phyloP scores from a whole-genome alignment of 2,888 invertebrate genomes.

The Drosophila neotestacea region DNA sequence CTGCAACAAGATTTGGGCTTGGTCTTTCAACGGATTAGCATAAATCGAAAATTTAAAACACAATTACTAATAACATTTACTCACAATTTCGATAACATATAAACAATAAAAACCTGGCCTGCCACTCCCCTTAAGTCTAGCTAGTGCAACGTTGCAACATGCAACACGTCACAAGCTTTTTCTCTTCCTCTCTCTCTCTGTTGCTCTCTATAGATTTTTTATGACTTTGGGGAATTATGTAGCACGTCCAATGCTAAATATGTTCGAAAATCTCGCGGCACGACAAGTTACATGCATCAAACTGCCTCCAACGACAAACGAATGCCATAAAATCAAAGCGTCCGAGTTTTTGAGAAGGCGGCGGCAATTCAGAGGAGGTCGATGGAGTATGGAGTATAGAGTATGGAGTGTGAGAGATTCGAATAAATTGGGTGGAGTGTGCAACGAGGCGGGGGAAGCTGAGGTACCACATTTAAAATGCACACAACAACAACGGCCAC shows the following conservation, averaged over 20 bases:
- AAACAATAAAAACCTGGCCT: constrained; percentile 45
- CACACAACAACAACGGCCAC: constrained; percentile 46
- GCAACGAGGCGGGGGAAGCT: background rate
- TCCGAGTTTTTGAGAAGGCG: constrained; percentile 52
- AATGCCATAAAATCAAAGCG: constrained; percentile 74
- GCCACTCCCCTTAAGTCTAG: constrained; percentile 55
- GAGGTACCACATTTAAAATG: constrained; percentile 50
- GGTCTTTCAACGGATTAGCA: constrained; percentile 53
- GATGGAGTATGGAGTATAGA: background rate
- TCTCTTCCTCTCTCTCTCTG: constrained; percentile 9
- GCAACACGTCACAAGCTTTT: constrained; percentile 36
- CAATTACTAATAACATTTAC: constrained; percentile 48
- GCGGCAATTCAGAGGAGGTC: constrained; percentile 38
- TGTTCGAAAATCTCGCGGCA: constrained; percentile 72
- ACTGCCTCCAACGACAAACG: constrained; percentile 70
- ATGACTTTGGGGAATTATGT: constrained; percentile 69
- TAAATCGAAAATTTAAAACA: constrained; percentile 34
- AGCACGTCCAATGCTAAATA: constrained; percentile 75
- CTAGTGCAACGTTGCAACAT: constrained; percentile 32
- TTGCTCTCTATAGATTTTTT: constrained; percentile 45
- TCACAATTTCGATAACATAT: constrained; percentile 32
- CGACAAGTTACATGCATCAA: constrained; percentile 78
- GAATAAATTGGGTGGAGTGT: background rate
- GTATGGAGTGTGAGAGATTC: background rate
- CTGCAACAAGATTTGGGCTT: constrained; percentile 30